A percentile compares a stretch with the other conserved stretches of the same genome.
phyloP scores from a whole-genome alignment of 2,888 invertebrate genomes.

The Crepidodera aurea region DNA sequence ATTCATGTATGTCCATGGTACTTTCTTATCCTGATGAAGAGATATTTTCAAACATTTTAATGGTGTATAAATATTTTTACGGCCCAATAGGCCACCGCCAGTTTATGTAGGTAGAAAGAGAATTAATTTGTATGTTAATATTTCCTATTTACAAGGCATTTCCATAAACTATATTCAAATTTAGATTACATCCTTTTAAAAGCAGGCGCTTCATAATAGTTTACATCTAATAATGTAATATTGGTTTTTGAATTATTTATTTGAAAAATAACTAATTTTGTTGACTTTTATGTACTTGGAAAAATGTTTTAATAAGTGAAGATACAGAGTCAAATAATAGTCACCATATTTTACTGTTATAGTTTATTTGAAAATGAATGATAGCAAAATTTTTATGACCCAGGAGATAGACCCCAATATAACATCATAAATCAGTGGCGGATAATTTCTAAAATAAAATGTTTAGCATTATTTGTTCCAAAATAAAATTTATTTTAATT shows the following conservation, averaged over 20 bases:
- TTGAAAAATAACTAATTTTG: no score
- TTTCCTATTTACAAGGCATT: neutral
- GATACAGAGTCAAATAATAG: no score
- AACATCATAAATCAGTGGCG: no score
- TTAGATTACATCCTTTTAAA: neutral
- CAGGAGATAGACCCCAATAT: no score
- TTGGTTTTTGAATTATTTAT: neutral
- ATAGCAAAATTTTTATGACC: no score
- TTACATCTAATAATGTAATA: neutral
- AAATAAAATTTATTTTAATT: no score
- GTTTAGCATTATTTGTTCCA: no score
- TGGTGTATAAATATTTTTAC: neutral
- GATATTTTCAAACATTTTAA: neutral
- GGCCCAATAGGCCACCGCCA: neutral
- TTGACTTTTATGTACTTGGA: no score
- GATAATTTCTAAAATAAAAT: no score
- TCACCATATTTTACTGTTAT: no score
- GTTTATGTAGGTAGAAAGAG: neutral
- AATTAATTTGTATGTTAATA: slow-evolving; percentile 3
- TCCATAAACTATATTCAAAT: neutral
- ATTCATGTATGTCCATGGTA: neutral
- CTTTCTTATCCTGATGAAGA: neutral
- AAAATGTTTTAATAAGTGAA: no score
- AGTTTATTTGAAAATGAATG: no score
- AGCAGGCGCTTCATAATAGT: neutral